phyloP scores from a whole-genome alignment of 1,140 invertebrate species.

The Magallana angulata region DNA sequence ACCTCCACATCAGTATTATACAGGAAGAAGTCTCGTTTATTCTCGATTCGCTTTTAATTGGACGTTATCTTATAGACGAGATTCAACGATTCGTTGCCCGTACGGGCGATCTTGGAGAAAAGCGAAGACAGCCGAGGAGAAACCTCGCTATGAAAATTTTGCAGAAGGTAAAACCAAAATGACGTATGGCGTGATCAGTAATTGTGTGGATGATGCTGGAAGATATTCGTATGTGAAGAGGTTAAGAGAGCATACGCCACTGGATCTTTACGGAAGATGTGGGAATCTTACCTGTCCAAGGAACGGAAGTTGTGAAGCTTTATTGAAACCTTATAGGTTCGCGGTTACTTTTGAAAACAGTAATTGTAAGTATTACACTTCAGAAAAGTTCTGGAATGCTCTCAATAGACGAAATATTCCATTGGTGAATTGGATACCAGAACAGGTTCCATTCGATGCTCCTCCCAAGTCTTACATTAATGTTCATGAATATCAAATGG shows the following conservation, averaged over 20 bases:
- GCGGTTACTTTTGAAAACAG: slow-evolving; percentile 81
- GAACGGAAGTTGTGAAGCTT: slow-evolving; percentile 62
- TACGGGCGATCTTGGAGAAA: not conserved
- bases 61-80: slow-evolving; percentile 40
- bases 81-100: slow-evolving; percentile 27
- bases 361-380: slow-evolving; percentile 77
- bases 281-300: slow-evolving; percentile 57
- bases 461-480: slow-evolving; percentile 91
- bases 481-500: slow-evolving; percentile 94
- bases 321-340: slow-evolving; percentile 89
- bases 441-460: slow-evolving; percentile 73
- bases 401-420: slow-evolving; percentile 68
- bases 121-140: not conserved
- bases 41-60: slow-evolving; percentile 38
- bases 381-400: slow-evolving; percentile 77
- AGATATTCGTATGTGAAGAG: slow-evolving; percentile 82
- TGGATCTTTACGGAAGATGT: slow-evolving; percentile 84
- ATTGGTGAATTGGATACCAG: slow-evolving; percentile 73
- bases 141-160: not conserved
- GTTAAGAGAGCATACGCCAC: slow-evolving; percentile 81
- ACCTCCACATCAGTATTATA: slow-evolving; percentile 42
- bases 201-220: slow-evolving; percentile 82
- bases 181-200: slow-evolving; percentile 84
- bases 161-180: slow-evolving; percentile 47
- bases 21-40: not conserved